Base-by-base conservation (phyloP, 1,140 invertebrate species). In the Drosophila nannoptera region DNA sequence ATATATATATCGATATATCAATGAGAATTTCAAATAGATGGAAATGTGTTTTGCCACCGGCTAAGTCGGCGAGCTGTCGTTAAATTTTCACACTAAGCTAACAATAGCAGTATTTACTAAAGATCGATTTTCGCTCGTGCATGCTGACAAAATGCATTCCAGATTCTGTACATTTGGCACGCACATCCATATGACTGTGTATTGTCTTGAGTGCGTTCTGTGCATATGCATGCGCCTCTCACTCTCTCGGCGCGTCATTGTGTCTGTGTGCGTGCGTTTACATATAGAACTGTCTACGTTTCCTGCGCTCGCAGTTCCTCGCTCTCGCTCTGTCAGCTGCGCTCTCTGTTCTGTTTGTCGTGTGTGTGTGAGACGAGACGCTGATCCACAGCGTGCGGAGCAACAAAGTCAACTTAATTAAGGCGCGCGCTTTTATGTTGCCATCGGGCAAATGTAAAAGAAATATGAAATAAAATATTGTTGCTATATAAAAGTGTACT, bases 391-490 rank as follows among this genome's bases (percentile, higher is more conserved):
- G 56, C 58, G 55, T 11, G 33, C 49, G 8, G 35, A 31, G 38
- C 60, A 64, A 64, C 67, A 69, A 56, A 69, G 43, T 56, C 52
- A 70, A 70, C 54, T 70, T 70, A 70, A 70, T 70, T 70, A 70
- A 70, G 54, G 63, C 62, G 68, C 62, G 49, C 48, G 63, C 61
- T 56, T 52, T 59, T 66, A 60, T 70, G 59, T 66, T 70, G 62
- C 62, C 63, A 70, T 53, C 22, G 63, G 63, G 46, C 12, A 66
- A 36, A 40, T 11, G 50, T 31, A 68, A 50, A 31, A 42, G 48
- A 40, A 60, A 61, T 35, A 56, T 65, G 64, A 68, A 62, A 72
- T 52, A 45, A 61, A 60, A 59, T 63, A 22, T 33, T 45, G 50
- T 63, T 63, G 49, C 76, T 68, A 76, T 61, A 65, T 56, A 76